Base-by-base conservation (phyloP, 1,140 invertebrate species). In the Dryas iulia region DNA sequence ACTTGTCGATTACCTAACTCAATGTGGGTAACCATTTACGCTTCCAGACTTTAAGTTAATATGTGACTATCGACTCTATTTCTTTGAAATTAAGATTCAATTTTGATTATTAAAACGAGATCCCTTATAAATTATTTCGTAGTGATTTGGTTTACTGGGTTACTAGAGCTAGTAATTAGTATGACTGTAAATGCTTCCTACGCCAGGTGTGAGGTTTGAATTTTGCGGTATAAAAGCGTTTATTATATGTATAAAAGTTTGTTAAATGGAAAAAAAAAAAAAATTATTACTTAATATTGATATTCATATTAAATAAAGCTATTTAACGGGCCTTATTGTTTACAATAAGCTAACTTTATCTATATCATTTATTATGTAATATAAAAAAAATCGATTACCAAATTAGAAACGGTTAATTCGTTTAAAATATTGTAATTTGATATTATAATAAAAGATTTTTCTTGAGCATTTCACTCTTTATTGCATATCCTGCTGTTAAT, bases 101-200 rank as follows among this genome's bases (percentile, higher is more conserved):
- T 33, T 59, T 28, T 10, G 10, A n/a, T 12, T 30, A 25, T 23
- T 1, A n/a, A n/a, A 6, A 14, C 8, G 21, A 39, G 21, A 24
- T 11, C 58, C 58, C 26, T 59, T 21, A 30, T 35, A n/a, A 31
- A 39, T 59, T 28, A 59, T 59, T 59, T 59, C 18, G 31, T 35
- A 35, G 28, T 33, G 58, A 59, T 39, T 59, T 39, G 33, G 58
- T 35, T 35, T 25, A 60, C 31, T 60, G 24, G 59, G 59, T 60
- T 25, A 60, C 23, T 47, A 60, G 59, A 39, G 21, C 10, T 47
- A n/a, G 23, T 60, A 47, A 47, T 26, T 23, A 60, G 35, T 60
- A 33, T 31, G 39, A 60, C 33, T 25, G n/a, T 25, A 56, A 25
- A 24, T 26, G 53, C 25, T 56, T 56, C 53, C 53, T 56, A 5